Conservation (phyloP, 2,113 vertebrate species). For the Rhea americana region DNA sequence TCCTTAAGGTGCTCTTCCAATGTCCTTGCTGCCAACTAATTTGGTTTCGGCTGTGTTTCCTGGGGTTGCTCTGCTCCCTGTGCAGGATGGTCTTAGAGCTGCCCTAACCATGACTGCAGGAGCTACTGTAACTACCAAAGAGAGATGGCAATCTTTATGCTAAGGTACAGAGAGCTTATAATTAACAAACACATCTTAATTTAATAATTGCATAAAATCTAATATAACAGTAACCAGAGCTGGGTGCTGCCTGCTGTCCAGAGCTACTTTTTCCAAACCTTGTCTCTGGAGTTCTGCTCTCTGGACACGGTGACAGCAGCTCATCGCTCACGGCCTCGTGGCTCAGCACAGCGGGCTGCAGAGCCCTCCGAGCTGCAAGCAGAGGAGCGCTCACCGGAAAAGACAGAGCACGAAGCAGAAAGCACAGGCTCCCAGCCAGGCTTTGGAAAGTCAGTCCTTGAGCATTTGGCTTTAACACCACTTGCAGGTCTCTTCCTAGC, state of each 20-base stretch:
- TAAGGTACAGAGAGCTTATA: not conserved
- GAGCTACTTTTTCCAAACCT: not conserved
- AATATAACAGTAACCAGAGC: constrained; percentile 22
- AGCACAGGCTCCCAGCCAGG: not conserved
- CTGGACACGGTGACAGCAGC: not conserved
- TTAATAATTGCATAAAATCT: constrained; percentile 6
- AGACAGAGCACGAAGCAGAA: not conserved
- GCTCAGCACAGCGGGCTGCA: not conserved
- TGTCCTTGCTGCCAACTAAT: not conserved
- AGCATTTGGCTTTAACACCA: not conserved
- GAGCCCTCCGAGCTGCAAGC: not conserved
- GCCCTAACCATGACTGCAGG: not conserved
- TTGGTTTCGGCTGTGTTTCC: not conserved
- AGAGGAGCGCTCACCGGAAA: not conserved
- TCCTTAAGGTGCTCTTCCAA: not conserved
- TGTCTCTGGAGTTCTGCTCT: not conserved
- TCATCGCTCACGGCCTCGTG: rapidly evolving
- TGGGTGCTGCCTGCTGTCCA: not conserved
- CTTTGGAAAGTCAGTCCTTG: not conserved
- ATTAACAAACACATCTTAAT: constrained; percentile 7
- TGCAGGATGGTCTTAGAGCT: not conserved
- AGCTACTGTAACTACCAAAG: not conserved
- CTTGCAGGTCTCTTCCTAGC: not conserved
- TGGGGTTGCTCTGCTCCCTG: not conserved
- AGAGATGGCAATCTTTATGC: not conserved